Conservation (phyloP, 1,140 invertebrate species). For the Calliphora vicina region DNA sequence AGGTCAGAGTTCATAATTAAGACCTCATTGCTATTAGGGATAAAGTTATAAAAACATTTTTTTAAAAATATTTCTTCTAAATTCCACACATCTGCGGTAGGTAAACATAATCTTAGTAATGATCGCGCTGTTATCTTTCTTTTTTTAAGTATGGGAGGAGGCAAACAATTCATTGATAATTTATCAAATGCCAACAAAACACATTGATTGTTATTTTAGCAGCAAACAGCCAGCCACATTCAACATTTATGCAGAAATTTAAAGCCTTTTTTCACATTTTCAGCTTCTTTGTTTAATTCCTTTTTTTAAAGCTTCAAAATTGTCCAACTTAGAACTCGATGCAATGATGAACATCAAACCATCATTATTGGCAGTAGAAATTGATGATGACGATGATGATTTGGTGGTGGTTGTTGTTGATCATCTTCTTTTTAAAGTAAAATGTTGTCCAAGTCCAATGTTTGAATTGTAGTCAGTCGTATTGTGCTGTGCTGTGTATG, state of each 20-base stretch:
- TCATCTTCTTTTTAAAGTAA: background rate
- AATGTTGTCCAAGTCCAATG: background rate
- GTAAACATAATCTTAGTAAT: background rate
- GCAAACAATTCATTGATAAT: constrained; percentile 22
- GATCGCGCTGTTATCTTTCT: background rate
- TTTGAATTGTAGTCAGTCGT: background rate
- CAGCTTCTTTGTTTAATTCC: too few species aligned
- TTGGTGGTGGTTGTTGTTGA: background rate
- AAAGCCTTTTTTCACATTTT: too few species aligned
- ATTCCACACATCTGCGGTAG: background rate
- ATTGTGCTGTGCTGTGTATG: background rate
- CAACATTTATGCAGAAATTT: too few species aligned
- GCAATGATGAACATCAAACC: background rate
- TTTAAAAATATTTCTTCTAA: too few species aligned
- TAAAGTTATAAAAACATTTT: too few species aligned
- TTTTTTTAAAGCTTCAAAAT: too few species aligned
- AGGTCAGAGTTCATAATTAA: too few species aligned
- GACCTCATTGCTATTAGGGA: too few species aligned
- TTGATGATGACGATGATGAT: constrained; percentile 9
- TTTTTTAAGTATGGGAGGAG: background rate
- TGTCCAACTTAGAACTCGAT: background rate
- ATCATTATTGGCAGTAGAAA: background rate
- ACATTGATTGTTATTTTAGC: background rate
- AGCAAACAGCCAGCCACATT: too few species aligned
- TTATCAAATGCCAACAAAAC: constrained; percentile 15